A percentile compares a stretch with the other conserved stretches of the same genome.
phyloP scores from a whole-genome alignment of 2,888 invertebrate genomes.

The Rhagonycha lutea region DNA sequence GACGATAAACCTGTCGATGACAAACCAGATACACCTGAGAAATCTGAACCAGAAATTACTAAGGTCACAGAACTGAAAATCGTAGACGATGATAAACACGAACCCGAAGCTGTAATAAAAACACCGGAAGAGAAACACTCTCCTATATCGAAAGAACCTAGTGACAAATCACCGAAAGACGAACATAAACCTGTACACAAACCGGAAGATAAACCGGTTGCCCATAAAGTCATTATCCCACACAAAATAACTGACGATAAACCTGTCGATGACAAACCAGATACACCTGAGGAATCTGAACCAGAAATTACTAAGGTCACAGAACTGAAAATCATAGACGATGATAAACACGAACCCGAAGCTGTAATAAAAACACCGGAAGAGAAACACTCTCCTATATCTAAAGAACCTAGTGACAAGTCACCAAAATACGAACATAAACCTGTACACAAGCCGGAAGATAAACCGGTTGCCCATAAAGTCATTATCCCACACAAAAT shows the following conservation, averaged over 20 bases:
- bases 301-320: too few species aligned
- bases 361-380: too few species aligned
- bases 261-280: too few species aligned
- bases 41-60: neutral
- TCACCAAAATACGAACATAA: too few species aligned
- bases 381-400: too few species aligned
- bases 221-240: neutral
- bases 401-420: too few species aligned
- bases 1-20: neutral
- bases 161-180: neutral
- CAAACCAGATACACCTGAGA: neutral
- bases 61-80: neutral
- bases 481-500: too few species aligned
- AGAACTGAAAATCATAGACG: too few species aligned
- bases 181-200: neutral
- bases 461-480: too few species aligned
- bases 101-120: neutral
- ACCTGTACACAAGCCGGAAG: too few species aligned
- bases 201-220: neutral
- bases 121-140: neutral
- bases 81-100: neutral
- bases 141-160: accelerated
- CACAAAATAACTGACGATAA: too few species aligned
- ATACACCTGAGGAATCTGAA: neutral
- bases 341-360: too few species aligned